phyloP scores from a whole-genome alignment of 2,113 vertebrate species.

The Istiophorus platypterus region DNA sequence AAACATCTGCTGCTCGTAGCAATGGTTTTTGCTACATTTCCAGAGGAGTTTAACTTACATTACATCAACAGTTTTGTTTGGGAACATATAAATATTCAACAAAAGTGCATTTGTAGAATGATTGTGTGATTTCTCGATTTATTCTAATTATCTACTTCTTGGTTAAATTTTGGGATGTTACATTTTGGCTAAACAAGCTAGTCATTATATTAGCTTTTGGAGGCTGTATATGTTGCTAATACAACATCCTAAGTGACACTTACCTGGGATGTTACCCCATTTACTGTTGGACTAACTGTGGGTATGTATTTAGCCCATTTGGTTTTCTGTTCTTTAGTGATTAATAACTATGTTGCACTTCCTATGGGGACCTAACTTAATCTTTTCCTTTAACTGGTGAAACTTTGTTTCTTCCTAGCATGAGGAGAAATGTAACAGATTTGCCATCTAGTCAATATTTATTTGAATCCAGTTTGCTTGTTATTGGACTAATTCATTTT shows the following conservation, averaged over 20 bases:
- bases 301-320: not conserved
- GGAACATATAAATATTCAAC: conserved; percentile 4
- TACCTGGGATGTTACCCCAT: too few relatives aligned
- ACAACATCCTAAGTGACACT: too few relatives aligned
- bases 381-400: not conserved
- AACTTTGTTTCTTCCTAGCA: not conserved
- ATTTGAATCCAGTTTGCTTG: not conserved
- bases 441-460: not conserved
- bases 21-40: not conserved
- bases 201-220: not conserved
- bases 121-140: too few relatives aligned
- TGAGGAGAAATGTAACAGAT: not conserved
- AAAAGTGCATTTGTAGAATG: not conserved
- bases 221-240: not conserved
- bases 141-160: not conserved
- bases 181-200: not conserved
- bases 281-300: too few relatives aligned
- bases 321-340: not conserved
- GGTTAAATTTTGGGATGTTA: not conserved
- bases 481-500: not conserved
- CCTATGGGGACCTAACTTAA: not conserved
- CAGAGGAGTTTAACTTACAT: not conserved
- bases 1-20: conserved; percentile 5
- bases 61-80: not conserved
- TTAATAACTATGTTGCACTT: not conserved